phyloP scores from a whole-genome alignment of 2,888 invertebrate species.

The Gonocerus acuteangulatus region DNA sequence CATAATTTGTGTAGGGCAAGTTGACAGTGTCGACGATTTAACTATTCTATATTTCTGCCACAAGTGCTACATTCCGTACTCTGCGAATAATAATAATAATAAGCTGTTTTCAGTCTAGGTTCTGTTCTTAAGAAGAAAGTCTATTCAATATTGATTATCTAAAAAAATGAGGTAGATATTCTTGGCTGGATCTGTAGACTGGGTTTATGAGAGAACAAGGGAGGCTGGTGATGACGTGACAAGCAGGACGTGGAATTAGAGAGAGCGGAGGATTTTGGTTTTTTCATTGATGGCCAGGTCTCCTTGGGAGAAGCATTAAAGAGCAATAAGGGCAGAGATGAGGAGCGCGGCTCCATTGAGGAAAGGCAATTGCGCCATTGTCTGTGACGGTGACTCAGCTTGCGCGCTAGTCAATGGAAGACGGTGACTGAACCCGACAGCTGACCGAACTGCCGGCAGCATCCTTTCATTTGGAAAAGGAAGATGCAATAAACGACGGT shows the following conservation, averaged over 20 bases:
- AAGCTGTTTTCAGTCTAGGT: no score
- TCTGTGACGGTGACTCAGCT: slow-evolving; percentile 18
- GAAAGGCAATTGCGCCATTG: slow-evolving; percentile 15
- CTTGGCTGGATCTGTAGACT: no score
- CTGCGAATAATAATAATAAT: no score
- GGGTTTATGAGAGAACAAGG: no score
- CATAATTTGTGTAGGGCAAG: no score
- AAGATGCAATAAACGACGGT: slow-evolving; percentile 1
- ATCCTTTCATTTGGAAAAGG: slow-evolving; percentile 9
- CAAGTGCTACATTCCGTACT: no score
- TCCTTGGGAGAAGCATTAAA: slow-evolving; percentile 18
- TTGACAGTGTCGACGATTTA: no score
- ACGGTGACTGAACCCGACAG: slow-evolving; percentile 6
- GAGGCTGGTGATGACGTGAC: slow-evolving; percentile 3
- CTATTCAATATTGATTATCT: no score
- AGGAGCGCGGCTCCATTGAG: slow-evolving; percentile 19
- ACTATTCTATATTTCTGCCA: no score
- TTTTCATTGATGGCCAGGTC: slow-evolving; percentile 20
- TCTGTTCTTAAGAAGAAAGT: no score
- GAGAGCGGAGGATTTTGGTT: slow-evolving; percentile 18
- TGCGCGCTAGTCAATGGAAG: slow-evolving; percentile 17
- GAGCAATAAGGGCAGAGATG: slow-evolving; percentile 22
- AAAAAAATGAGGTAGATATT: no score
- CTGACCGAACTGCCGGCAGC: not conserved
- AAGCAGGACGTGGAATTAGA: slow-evolving; percentile 15